A percentile compares a stretch with the other conserved stretches of the same genome.
These are phyloP conservation scores for Calephelis perditalis DNA, from an alignment of 2,888 invertebrate species.

Conservation along the genomic window DNA sequence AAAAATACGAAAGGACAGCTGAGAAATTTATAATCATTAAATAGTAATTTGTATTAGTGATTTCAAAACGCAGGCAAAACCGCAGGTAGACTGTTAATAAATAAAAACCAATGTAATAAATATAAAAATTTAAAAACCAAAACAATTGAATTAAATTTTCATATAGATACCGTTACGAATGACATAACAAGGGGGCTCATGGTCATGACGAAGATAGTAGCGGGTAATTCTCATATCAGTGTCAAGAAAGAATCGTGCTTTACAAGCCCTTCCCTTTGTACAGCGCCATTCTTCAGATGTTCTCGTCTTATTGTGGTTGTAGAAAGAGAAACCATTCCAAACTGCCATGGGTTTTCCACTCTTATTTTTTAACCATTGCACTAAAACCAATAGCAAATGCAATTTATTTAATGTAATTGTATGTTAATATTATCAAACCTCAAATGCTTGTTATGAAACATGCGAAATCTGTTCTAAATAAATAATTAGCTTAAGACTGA, in stretches of 20 bases:
- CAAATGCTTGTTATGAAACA: no score
- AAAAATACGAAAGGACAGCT: no score
- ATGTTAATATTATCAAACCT: no score
- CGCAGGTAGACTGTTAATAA: no score
- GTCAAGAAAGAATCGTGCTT: constrained; percentile 21
- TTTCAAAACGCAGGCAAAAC: no score
- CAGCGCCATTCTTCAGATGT: constrained; percentile 31
- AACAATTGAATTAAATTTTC: constrained; percentile 10
- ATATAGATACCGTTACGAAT: constrained; percentile 28
- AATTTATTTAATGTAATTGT: no score
- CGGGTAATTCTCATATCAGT: constrained; percentile 11
- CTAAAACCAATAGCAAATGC: constrained; percentile 21
- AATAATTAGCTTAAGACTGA: no score
- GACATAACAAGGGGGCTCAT: constrained; percentile 21
- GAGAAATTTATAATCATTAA: no score
- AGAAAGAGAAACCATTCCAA: constrained; percentile 33
- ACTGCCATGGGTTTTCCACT: constrained; percentile 29
- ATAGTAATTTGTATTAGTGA: no score
- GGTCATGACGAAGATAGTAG: constrained; percentile 21
- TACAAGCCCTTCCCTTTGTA: constrained; percentile 29
- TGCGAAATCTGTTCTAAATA: no score
- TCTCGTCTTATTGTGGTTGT: constrained; percentile 24
- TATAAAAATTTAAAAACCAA: no score
- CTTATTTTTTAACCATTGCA: constrained; percentile 27
- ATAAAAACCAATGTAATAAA: no score